These are phyloP conservation scores for Cyprinodon brontotheroides DNA, from an alignment of 2,113 vertebrate genomes.

Conservation along the genomic window DNA sequence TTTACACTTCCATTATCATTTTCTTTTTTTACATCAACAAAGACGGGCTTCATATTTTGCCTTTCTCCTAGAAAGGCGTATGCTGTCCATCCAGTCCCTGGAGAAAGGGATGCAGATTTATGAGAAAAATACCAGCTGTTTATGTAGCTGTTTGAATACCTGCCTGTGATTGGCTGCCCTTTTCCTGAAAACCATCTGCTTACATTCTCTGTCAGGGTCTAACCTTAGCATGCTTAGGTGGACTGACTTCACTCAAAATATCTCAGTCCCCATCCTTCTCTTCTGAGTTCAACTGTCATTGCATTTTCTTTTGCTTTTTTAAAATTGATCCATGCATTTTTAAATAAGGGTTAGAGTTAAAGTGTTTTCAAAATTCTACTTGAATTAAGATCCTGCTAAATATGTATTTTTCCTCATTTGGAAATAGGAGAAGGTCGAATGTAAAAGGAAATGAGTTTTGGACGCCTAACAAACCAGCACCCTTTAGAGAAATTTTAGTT, in stretches of 20 bases:
- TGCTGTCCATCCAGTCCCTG: neutral
- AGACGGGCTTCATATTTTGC: neutral
- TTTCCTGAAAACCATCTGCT: conserved; percentile 1
- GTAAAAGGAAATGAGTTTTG: neutral
- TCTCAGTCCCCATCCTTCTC: neutral
- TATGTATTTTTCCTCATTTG: no score
- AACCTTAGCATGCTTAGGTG: conserved; percentile 1
- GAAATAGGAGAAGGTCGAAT: neutral
- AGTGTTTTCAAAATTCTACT: no score
- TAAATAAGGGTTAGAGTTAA: no score
- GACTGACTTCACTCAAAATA: neutral
- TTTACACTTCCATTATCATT: neutral
- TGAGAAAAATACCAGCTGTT: conserved; percentile 15
- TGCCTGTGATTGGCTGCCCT: conserved; percentile 25
- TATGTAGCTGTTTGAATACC: neutral
- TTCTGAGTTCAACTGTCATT: neutral
- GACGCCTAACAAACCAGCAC: neutral
- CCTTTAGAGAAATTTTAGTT: neutral
- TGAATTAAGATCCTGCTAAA: no score
- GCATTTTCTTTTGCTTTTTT: neutral
- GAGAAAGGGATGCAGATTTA: neutral
- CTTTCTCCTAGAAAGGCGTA: neutral
- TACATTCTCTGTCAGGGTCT: conserved; percentile 23
- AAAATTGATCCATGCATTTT: neutral
- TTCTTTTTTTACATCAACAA: neutral